A percentile compares a stretch with the other conserved stretches of the same genome.
phyloP scores from a whole-genome alignment of 2,888 invertebrate genomes.

The Lacanobia wlatinum region DNA sequence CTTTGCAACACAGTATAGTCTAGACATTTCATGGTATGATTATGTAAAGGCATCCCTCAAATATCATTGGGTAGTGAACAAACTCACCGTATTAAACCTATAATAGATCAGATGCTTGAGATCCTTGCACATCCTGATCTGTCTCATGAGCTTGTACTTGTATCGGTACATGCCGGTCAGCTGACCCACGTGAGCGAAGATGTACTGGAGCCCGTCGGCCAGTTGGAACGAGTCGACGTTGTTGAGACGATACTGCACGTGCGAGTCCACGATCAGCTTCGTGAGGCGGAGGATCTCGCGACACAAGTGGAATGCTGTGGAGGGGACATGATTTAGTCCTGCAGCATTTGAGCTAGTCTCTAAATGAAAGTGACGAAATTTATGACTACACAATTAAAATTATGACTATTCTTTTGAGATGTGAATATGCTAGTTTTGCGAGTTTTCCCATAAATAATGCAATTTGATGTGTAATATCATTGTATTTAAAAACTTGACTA shows the following conservation, averaged over 20 bases:
- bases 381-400: background rate
- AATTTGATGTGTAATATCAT: too few species aligned
- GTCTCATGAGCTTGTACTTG: conserved; percentile 99
- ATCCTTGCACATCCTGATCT: conserved; percentile 99
- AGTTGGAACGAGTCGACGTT: conserved; percentile 99
- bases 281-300: conserved; percentile 99
- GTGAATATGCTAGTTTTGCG: background rate
- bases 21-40: too few species aligned
- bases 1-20: too few species aligned
- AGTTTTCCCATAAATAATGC: too few species aligned
- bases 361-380: background rate
- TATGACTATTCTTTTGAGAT: background rate
- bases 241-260: conserved; percentile 99
- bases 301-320: conserved; percentile 98
- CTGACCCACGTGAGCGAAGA: conserved; percentile 99
- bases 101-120: conserved; percentile 99
- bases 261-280: conserved; percentile 99
- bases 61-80: background rate
- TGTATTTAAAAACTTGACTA: too few species aligned
- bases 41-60: too few species aligned
- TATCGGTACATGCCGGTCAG: conserved; percentile 99
- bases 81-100: conserved; percentile 98
- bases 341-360: background rate
- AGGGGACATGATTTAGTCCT: background rate
- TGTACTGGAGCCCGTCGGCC: conserved; percentile 99